Evolutionary conservation across 2,113 vertebrate species (phyloP).

Genomic region (Bombycilla garrulus): DNA sequence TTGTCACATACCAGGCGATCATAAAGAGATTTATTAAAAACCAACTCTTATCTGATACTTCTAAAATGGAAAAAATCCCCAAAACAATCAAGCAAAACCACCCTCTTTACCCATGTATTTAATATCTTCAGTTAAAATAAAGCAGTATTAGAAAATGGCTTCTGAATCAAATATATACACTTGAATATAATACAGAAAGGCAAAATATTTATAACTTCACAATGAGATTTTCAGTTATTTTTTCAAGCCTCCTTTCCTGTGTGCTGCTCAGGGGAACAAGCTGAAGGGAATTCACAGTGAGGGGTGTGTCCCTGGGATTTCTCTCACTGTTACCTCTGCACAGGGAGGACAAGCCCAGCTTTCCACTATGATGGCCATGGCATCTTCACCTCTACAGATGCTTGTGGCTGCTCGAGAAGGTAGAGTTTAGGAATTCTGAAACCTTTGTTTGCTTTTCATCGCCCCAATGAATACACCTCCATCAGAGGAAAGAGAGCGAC

Average conservation of each 20-base stretch:
- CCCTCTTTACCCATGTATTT: accelerated
- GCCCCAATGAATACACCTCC: background rate
- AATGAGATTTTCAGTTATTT: background rate
- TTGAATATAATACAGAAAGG: background rate
- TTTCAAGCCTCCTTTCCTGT: background rate
- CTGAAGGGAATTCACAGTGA: background rate
- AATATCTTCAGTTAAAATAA: background rate
- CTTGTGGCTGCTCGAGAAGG: background rate
- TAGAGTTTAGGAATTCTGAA: background rate
- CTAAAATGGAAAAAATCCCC: background rate
- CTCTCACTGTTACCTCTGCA: background rate
- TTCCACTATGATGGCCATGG: accelerated
- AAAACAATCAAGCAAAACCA: background rate
- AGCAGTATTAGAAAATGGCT: background rate
- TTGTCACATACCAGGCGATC: background rate
- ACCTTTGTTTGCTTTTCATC: background rate
- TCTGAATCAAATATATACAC: background rate
- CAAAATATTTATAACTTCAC: background rate
- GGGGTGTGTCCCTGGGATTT: background rate
- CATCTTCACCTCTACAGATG: background rate
- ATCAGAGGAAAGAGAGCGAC: background rate
- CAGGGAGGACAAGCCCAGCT: background rate
- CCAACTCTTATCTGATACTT: background rate
- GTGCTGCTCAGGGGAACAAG: background rate
- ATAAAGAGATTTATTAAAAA: background rate